Evolutionary conservation across 2,797 vertebrate genomes (phyloP).

Genomic region (Ibycter americanus): DNA sequence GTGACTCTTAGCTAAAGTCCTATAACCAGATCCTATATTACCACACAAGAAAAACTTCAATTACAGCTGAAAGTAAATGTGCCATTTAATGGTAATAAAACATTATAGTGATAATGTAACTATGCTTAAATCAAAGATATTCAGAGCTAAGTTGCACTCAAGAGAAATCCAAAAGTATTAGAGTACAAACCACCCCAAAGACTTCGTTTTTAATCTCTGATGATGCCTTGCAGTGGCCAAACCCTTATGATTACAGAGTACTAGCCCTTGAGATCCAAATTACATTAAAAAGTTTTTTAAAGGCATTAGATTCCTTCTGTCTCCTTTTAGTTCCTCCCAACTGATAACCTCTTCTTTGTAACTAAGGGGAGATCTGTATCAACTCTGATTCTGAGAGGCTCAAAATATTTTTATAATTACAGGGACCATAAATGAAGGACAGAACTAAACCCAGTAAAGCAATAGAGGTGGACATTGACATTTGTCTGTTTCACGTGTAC

Average conservation of each 20-base stretch:
- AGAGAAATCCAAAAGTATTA: not conserved
- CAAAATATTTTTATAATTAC: not conserved
- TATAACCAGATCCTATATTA: not conserved
- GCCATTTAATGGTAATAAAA: not conserved
- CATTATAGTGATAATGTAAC: not conserved
- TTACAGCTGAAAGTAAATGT: not conserved
- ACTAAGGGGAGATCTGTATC: not conserved
- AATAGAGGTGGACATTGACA: not conserved
- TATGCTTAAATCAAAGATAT: constrained; percentile 3
- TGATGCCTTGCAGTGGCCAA: not conserved
- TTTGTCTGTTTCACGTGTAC: not conserved
- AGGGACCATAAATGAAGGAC: not conserved
- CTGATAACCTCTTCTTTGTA: not conserved
- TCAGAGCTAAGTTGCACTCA: not conserved
- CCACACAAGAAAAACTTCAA: not conserved
- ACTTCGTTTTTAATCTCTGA: not conserved
- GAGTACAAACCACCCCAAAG: not conserved
- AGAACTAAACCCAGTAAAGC: not conserved
- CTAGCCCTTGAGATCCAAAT: not conserved
- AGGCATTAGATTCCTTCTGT: not conserved
- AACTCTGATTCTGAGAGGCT: not conserved
- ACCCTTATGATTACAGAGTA: not conserved
- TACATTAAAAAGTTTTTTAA: not conserved
- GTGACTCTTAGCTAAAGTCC: not conserved
- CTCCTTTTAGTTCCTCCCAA: not conserved